These are phyloP conservation scores for Channa argus DNA, from an alignment of 2,113 vertebrate genomes.

Conservation along the genomic window DNA sequence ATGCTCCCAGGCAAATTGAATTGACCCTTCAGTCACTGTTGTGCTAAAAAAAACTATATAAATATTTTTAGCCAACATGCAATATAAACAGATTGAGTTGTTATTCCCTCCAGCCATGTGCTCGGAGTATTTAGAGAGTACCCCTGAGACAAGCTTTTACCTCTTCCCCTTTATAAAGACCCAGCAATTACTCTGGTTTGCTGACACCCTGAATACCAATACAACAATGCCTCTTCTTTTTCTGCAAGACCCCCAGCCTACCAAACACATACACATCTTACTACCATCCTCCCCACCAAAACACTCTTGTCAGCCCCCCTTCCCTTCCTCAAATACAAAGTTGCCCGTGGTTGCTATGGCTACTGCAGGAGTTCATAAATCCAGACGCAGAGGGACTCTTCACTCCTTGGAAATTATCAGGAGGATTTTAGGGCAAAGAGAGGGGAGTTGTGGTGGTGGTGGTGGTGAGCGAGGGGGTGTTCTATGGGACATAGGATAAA, in stretches of 20 bases:
- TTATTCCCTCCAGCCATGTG: slow-evolving; percentile 63
- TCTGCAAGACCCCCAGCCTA: slow-evolving; percentile 25
- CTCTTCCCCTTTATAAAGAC: slow-evolving; percentile 67
- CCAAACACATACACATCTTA: slow-evolving; percentile 37
- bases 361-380: slow-evolving; percentile 68
- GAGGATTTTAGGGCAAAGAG: slow-evolving; percentile 39
- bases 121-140: slow-evolving; percentile 63
- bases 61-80: slow-evolving; percentile 63
- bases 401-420: slow-evolving; percentile 69
- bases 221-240: slow-evolving; percentile 73
- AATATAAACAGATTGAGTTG: slow-evolving; percentile 63
- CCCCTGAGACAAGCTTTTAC: slow-evolving; percentile 59
- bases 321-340: slow-evolving; percentile 68
- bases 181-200: slow-evolving; percentile 76
- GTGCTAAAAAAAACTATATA: slow-evolving; percentile 54
- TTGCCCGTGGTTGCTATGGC: slow-evolving; percentile 72
- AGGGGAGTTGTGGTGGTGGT: slow-evolving; percentile 8
- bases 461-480: not conserved
- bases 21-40: too few species aligned
- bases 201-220: slow-evolving; percentile 75
- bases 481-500: slow-evolving; percentile 33
- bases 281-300: slow-evolving; percentile 43
- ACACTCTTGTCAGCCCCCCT: slow-evolving; percentile 28
- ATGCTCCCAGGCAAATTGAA: slow-evolving; percentile 47
- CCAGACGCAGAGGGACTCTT: slow-evolving; percentile 65